Percentiles rank a stretch among this genome's conserved stretches.
Evolutionary conservation across 2,888 invertebrate genomes (phyloP).

Genomic region (Oasisia sp.): DNA sequence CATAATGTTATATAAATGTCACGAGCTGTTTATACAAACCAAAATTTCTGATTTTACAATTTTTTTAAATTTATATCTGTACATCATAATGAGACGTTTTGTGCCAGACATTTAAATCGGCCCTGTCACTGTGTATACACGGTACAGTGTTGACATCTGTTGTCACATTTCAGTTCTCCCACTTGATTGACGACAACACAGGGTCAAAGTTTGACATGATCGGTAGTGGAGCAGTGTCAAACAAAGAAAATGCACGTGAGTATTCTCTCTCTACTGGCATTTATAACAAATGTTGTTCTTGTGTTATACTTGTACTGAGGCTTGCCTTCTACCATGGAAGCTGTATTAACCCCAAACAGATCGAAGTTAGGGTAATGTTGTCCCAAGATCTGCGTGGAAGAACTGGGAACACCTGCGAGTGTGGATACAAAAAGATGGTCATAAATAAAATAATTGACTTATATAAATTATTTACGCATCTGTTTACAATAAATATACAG

Average conservation of each 20-base stretch:
- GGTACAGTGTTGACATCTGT: background rate
- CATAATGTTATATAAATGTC: too few relatives aligned
- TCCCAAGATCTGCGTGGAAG: too few relatives aligned
- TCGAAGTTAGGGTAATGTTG: too few relatives aligned
- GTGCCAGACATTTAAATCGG: too few relatives aligned
- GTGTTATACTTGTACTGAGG: background rate
- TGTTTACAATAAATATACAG: background rate
- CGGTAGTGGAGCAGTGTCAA: constrained; percentile 69
- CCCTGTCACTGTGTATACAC: background rate
- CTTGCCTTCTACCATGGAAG: background rate
- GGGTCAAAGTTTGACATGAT: constrained; percentile 72
- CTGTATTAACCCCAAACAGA: background rate
- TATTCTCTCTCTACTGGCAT: constrained; percentile 26
- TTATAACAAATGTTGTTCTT: background rate
- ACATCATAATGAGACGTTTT: background rate
- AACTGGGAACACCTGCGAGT: too few relatives aligned
- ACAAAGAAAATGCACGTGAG: constrained; percentile 63
- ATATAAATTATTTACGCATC: background rate
- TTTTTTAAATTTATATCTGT: background rate
- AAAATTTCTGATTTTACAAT: background rate
- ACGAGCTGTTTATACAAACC: too few relatives aligned
- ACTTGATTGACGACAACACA: constrained; percentile 85
- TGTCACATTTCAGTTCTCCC: constrained; percentile 73
- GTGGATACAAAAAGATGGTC: too few relatives aligned
- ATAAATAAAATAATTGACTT: too few relatives aligned